These are phyloP conservation scores for Podarcis raffonei DNA, from an alignment of 2,113 vertebrate genomes.

Conservation along the genomic window DNA sequence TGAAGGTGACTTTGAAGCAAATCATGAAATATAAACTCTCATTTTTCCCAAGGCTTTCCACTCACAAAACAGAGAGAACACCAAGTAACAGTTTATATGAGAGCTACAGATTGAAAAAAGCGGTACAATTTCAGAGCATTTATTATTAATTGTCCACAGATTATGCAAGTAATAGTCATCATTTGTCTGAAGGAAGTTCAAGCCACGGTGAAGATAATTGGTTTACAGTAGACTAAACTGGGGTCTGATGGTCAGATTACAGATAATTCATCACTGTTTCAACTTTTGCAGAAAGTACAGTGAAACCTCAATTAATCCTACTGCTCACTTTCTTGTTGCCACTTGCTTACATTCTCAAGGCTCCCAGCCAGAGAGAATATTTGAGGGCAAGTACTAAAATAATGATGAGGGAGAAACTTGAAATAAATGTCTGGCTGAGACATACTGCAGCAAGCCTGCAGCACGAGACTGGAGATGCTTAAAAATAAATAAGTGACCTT, in stretches of 20 bases:
- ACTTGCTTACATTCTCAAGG: constrained; percentile 45
- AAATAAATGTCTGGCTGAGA: constrained; percentile 49
- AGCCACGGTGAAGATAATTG: constrained; percentile 62
- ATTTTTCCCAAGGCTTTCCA: constrained; percentile 12
- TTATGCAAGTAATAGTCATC: constrained; percentile 56
- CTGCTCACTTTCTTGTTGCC: constrained; percentile 36
- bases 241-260: constrained; percentile 52
- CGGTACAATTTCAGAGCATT: constrained; percentile 29
- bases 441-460: constrained; percentile 33
- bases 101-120: constrained; percentile 21
- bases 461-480: constrained; percentile 1
- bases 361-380: neutral
- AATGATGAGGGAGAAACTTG: constrained; percentile 51
- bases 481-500: constrained; percentile 44
- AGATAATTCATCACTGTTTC: constrained; percentile 64
- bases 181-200: constrained; percentile 48
- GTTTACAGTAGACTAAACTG: constrained; percentile 59
- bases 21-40: neutral
- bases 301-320: constrained; percentile 30
- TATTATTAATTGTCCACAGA: constrained; percentile 40
- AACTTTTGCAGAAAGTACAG: constrained; percentile 50
- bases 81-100: constrained; percentile 31
- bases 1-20: constrained; percentile 9
- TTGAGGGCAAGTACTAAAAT: constrained; percentile 56
- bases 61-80: constrained; percentile 7